Evolutionary conservation across 1,140 invertebrate species (phyloP), one percentile per base, ranked within the genome.

Genomic region (Mercenaria mercenaria): DNA sequence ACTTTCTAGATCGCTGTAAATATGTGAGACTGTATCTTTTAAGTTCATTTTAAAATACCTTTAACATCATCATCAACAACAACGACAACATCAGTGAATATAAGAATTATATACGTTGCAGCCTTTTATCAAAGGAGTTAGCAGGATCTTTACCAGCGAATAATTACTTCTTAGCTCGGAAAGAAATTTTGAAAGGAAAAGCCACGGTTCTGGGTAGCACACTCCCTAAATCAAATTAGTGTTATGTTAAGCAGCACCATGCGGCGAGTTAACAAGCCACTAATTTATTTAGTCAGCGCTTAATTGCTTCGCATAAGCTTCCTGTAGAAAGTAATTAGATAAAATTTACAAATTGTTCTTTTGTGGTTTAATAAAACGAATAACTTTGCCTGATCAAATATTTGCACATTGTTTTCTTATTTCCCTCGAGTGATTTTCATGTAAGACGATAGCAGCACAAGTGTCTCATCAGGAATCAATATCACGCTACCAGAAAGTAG

Each of bases 281-380:
- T 88, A 88, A 88, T 88, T 88, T 32, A 88, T 80, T 88, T 88
- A 88, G 56, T n/a, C 59, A 61, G 37, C 32, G 41, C 26, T 79
- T 88, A 80, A 88, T 88, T 88, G 86, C 39, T 81, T 41, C 76
- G 61, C 86, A 81, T 80, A 88, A 77, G 76, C 61, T 88, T 37
- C 43, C 29, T 50, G 86, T 80, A 69, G 76, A 43, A 50, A 20
- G 59, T 88, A 88, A 88, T 88, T 88, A 81, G 86, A 88, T 88
- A 39, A 88, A 67, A 88, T 80, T 88, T 81, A 88, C 86, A 88
- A 88, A 88, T 88, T 88, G 86, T 88, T 81, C 86, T 81, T 67
- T 88, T 88, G 86, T 88, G 86, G 77, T 69, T 88, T 67, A 88
- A 80, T 81, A 80, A 81, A 79, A 87, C 74, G 77, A 56, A 52